phyloP scores from a whole-genome alignment of 2,888 invertebrate species.

The Oscheius myriophilus region DNA sequence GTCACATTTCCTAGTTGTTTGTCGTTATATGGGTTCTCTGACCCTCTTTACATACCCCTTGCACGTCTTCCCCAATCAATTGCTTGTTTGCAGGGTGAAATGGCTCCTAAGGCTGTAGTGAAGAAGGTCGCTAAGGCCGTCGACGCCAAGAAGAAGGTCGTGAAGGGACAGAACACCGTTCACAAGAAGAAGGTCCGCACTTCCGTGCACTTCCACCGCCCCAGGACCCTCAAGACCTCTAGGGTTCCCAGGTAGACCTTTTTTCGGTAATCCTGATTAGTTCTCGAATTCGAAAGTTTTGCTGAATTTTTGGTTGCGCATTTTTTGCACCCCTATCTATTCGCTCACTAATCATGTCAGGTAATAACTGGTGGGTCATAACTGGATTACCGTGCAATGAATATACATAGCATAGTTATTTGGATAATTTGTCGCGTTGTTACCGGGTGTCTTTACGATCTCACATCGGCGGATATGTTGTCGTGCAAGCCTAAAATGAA shows the following conservation, averaged over 20 bases:
- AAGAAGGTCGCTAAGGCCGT: slow-evolving; percentile 67
- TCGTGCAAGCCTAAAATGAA: too few relatives aligned
- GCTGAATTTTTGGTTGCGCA: too few relatives aligned
- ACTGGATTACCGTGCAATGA: too few relatives aligned
- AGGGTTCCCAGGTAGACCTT: slow-evolving; percentile 82
- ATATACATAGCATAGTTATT: too few relatives aligned
- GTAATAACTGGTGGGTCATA: too few relatives aligned
- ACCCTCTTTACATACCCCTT: slow-evolving; percentile 18
- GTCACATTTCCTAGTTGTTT: slow-evolving; percentile 14
- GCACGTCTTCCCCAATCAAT: slow-evolving; percentile 4
- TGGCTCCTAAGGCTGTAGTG: slow-evolving; percentile 52
- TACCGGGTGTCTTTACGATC: too few relatives aligned
- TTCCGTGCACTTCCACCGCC: slow-evolving; percentile 92
- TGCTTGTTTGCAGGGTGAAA: slow-evolving; percentile 35
- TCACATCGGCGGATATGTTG: too few relatives aligned
- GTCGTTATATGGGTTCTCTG: slow-evolving; percentile 1
- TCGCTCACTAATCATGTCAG: too few relatives aligned
- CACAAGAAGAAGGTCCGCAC: slow-evolving; percentile 81
- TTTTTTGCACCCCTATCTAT: too few relatives aligned
- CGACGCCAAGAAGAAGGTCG: slow-evolving; percentile 69
- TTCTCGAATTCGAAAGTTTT: too few relatives aligned
- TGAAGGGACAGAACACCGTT: slow-evolving; percentile 57
- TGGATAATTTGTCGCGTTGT: too few relatives aligned
- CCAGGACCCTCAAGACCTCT: slow-evolving; percentile 89
- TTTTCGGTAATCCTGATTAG: too few relatives aligned